phyloP scores from a whole-genome alignment of 2,888 invertebrate species.

The Agrenia bidenticulata region DNA sequence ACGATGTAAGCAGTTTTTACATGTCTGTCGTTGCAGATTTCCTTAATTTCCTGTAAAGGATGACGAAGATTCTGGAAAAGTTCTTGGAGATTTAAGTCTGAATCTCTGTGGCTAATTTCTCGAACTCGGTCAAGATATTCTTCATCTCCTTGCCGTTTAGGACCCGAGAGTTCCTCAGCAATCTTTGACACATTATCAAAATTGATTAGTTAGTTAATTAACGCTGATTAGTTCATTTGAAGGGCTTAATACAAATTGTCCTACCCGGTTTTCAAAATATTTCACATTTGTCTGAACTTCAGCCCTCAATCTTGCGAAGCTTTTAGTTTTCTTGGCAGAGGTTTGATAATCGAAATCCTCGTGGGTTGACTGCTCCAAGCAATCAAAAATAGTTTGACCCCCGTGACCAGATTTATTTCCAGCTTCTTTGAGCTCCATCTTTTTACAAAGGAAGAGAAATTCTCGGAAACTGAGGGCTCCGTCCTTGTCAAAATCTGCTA shows the following conservation, averaged over 20 bases:
- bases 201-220: no score
- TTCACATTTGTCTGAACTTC: background rate
- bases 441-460: conserved; percentile 26
- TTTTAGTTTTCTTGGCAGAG: background rate
- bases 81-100: background rate
- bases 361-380: background rate
- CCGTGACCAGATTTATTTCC: background rate
- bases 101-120: no score
- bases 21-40: background rate
- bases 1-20: no score
- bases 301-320: background rate
- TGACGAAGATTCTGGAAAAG: background rate
- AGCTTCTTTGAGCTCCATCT: conserved; percentile 9
- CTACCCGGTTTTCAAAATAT: background rate
- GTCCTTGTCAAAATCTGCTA: conserved; percentile 30
- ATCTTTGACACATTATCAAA: no score
- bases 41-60: background rate
- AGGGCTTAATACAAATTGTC: no score
- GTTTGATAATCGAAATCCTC: background rate
- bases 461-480: conserved; percentile 29
- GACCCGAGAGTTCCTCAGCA: no score
- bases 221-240: no score
- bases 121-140: no score
- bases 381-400: background rate
- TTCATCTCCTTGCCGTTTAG: no score